Conservation (phyloP, 2,113 vertebrate species). For the Melanostigma gelatinosum region DNA sequence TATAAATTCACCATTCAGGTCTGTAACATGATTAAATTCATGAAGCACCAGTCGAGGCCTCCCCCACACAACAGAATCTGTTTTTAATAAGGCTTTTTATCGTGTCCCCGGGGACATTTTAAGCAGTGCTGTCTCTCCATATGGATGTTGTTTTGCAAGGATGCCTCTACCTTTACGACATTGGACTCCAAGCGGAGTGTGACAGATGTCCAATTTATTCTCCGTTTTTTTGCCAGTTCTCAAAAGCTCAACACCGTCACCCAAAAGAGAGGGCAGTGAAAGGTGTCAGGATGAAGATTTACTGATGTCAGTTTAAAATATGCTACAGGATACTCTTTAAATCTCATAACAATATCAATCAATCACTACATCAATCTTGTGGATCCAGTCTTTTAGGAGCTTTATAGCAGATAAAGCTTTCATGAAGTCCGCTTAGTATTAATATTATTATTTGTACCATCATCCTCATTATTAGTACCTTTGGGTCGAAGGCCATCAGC, state of each 20-base stretch:
- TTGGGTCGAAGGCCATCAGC: background rate
- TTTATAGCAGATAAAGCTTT: background rate
- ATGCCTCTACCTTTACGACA: background rate
- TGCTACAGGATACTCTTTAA: background rate
- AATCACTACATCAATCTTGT: background rate
- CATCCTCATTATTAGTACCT: background rate
- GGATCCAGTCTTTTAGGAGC: background rate
- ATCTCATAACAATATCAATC: background rate
- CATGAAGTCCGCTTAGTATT: background rate
- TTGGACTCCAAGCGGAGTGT: constrained; percentile 1
- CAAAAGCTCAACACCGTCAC: background rate
- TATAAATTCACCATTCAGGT: constrained; percentile 10
- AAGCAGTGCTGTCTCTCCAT: background rate
- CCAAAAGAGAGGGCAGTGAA: background rate
- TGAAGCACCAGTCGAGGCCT: constrained; percentile 3
- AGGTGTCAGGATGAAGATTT: background rate
- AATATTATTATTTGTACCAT: background rate
- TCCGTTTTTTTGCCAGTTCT: constrained; percentile 1
- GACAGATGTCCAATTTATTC: constrained; percentile 14
- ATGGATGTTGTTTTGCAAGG: constrained; percentile 29
- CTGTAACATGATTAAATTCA: constrained; percentile 25
- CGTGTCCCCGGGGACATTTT: constrained; percentile 17
- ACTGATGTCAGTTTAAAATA: background rate
- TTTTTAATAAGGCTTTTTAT: constrained; percentile 41
- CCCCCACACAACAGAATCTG: constrained; percentile 17